phyloP scores from a whole-genome alignment of 2,888 invertebrate genomes.

The Phragmatobia fuliginosa region DNA sequence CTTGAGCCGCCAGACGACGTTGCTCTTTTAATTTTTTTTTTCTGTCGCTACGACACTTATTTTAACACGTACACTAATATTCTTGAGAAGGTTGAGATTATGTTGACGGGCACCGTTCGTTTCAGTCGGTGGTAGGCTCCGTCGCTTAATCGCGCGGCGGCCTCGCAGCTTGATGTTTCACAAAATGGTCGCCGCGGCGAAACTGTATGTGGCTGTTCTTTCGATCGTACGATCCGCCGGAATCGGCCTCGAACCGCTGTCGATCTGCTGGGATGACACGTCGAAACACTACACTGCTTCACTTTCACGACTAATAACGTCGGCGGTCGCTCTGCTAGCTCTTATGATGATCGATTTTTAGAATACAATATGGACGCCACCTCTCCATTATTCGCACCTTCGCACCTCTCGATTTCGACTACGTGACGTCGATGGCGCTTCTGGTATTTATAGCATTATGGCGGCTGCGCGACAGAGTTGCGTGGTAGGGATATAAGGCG shows the following conservation, averaged over 20 bases:
- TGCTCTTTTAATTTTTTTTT: constrained; percentile 56
- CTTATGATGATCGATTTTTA: constrained; percentile 77
- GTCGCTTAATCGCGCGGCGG: constrained; percentile 30
- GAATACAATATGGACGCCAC: constrained; percentile 81
- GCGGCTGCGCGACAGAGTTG: constrained; percentile 75
- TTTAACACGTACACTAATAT: constrained; percentile 31
- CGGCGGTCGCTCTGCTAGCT: constrained; percentile 84
- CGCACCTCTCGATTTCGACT: constrained; percentile 85
- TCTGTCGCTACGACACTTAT: constrained; percentile 62
- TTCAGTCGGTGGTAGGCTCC: constrained; percentile 47
- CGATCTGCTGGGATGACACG: constrained; percentile 83
- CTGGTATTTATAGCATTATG: constrained; percentile 73
- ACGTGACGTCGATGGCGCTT: constrained; percentile 78
- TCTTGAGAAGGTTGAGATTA: constrained; percentile 33
- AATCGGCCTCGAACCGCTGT: constrained; percentile 80
- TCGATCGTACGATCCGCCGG: constrained; percentile 59
- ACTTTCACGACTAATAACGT: constrained; percentile 80
- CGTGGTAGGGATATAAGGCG: constrained; percentile 79
- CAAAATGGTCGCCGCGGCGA: constrained; percentile 78
- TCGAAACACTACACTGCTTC: constrained; percentile 81
- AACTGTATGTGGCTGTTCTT: constrained; percentile 52
- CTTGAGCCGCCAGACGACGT: constrained; percentile 55
- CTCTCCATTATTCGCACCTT: constrained; percentile 84
- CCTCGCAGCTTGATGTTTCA: constrained; percentile 66
- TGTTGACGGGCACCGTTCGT: constrained; percentile 41